phyloP scores from a whole-genome alignment of 2,113 vertebrate species.

The Pachycephala philippinensis region DNA sequence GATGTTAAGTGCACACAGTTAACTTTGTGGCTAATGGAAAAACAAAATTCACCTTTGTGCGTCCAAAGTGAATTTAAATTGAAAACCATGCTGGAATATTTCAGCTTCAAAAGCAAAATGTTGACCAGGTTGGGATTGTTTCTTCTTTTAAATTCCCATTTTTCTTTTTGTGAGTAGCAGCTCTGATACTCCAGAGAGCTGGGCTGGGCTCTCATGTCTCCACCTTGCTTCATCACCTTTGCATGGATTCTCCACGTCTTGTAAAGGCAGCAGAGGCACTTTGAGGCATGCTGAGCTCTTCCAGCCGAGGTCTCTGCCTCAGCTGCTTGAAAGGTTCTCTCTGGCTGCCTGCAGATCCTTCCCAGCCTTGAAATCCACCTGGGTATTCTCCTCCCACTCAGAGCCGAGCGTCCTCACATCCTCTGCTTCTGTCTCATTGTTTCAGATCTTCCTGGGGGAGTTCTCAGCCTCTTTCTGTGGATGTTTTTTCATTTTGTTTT shows the following conservation, averaged over 20 bases:
- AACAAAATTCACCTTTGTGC: neutral
- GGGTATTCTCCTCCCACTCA: neutral
- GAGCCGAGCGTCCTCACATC: neutral
- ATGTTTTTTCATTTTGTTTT: neutral
- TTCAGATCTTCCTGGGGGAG: slow-evolving; percentile 31
- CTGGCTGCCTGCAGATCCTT: neutral
- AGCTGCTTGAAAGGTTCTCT: neutral
- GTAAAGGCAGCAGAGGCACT: neutral
- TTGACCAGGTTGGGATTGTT: neutral
- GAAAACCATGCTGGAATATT: neutral
- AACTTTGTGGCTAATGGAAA: neutral
- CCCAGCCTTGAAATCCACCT: slow-evolving; percentile 11
- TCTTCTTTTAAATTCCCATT: neutral
- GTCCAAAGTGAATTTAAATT: neutral
- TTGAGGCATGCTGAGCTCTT: neutral
- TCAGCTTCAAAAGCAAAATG: neutral
- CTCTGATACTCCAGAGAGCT: neutral
- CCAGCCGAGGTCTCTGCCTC: neutral
- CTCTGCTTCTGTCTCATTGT: slow-evolving; percentile 5
- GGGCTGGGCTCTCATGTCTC: neutral
- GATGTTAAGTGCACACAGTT: neutral
- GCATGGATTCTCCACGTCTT: neutral
- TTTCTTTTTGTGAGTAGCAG: neutral
- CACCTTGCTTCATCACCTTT: neutral
- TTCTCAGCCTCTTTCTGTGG: slow-evolving; percentile 9